Evolutionary conservation across 2,113 vertebrate genomes (phyloP).

Genomic region (Urocynchramus pylzowi): DNA sequence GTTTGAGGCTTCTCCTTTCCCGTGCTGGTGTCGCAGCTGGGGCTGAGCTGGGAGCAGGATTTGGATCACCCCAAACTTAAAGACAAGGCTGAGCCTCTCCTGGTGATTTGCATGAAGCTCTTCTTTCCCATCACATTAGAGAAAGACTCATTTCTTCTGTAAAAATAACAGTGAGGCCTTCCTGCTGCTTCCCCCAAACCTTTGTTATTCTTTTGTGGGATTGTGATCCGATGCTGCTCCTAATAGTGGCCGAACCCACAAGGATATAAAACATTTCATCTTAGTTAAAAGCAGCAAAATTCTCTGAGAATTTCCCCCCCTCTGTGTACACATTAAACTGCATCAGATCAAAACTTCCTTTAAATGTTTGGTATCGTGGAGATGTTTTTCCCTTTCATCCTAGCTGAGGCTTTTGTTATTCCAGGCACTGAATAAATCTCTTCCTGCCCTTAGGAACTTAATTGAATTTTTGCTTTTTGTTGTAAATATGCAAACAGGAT

Average conservation of each 20-base stretch:
- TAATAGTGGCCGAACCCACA: neutral
- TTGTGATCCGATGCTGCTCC: neutral
- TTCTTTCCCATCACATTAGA: neutral
- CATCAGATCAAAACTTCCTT: neutral
- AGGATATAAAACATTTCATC: neutral
- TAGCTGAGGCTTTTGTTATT: conserved; percentile 14
- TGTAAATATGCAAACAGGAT: neutral
- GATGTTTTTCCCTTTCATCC: neutral
- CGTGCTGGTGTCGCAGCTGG: neutral
- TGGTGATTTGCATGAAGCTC: neutral
- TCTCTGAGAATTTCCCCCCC: neutral
- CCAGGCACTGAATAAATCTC: neutral
- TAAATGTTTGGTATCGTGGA: neutral
- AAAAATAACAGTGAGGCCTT: neutral
- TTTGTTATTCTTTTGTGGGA: neutral
- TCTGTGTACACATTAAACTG: neutral
- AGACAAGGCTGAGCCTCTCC: neutral
- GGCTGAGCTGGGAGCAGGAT: neutral
- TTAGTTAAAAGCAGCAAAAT: neutral
- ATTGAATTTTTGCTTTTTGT: neutral
- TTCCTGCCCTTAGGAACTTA: neutral
- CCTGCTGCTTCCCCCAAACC: neutral
- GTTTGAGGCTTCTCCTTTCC: neutral
- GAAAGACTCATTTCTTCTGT: neutral
- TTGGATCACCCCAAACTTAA: neutral